These are phyloP conservation scores for Chiloscyllium punctatum DNA, from an alignment of 2,797 vertebrate genomes.

Conservation along the genomic window DNA sequence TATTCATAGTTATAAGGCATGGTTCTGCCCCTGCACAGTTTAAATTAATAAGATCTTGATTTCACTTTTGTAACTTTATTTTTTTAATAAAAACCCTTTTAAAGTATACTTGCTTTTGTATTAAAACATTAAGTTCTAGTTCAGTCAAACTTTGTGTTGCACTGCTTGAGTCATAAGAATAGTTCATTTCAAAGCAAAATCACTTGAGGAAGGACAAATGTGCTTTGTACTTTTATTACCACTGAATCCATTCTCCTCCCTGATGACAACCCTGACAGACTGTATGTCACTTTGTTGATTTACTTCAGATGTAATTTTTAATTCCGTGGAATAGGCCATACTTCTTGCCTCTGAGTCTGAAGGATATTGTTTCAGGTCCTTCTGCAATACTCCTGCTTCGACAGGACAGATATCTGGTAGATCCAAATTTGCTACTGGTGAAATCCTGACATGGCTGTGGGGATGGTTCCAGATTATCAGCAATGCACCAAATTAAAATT, in stretches of 20 bases:
- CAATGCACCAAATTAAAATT: background rate
- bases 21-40: background rate
- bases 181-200: background rate
- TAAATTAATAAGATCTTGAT: constrained; percentile 1
- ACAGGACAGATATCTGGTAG: background rate
- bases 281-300: too few relatives aligned
- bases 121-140: background rate
- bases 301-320: background rate
- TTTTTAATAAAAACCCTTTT: constrained; percentile 8
- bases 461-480: too few relatives aligned
- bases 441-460: background rate
- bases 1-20: background rate
- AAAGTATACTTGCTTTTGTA: background rate
- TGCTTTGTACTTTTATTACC: background rate
- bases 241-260: background rate
- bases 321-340: background rate
- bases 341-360: background rate
- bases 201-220: background rate
- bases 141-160: background rate
- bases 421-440: background rate
- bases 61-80: constrained; percentile 31
- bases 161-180: background rate
- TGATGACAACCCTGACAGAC: background rate
- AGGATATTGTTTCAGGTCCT: background rate
- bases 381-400: background rate